Conservation (phyloP, 2,113 vertebrate genomes). For the Rousettus leschenaultii region DNA sequence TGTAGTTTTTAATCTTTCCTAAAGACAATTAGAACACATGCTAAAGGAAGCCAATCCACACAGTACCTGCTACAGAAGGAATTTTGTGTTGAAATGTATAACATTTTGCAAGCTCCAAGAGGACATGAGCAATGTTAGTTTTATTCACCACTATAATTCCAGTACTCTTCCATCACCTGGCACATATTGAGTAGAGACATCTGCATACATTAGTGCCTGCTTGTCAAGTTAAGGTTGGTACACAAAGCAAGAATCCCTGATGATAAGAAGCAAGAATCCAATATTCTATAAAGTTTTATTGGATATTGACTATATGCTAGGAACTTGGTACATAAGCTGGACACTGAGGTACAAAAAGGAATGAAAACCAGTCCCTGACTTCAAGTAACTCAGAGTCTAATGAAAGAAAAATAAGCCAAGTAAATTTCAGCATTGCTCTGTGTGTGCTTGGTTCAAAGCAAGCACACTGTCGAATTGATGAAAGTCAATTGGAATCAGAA, state of each 20-base stretch:
- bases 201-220: background rate
- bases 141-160: background rate
- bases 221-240: background rate
- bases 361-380: background rate
- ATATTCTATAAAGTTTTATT: background rate
- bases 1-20: background rate
- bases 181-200: background rate
- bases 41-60: background rate
- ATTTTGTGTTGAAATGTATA: background rate
- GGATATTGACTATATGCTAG: background rate
- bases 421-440: background rate
- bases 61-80: background rate
- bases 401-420: background rate
- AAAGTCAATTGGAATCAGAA: background rate
- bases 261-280: background rate
- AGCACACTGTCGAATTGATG: background rate
- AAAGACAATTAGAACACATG: background rate
- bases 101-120: background rate
- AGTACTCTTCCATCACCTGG: background rate
- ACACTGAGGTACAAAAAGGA: background rate
- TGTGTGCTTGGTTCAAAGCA: background rate
- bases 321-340: background rate
- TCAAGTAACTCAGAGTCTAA: background rate
- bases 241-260: background rate
- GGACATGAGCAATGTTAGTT: background rate